Percentiles rank a stretch among this genome's conserved stretches.
These are phyloP conservation scores for Aradophagus sp. DNA, from an alignment of 1,140 invertebrate genomes.

Conservation along the genomic window DNA sequence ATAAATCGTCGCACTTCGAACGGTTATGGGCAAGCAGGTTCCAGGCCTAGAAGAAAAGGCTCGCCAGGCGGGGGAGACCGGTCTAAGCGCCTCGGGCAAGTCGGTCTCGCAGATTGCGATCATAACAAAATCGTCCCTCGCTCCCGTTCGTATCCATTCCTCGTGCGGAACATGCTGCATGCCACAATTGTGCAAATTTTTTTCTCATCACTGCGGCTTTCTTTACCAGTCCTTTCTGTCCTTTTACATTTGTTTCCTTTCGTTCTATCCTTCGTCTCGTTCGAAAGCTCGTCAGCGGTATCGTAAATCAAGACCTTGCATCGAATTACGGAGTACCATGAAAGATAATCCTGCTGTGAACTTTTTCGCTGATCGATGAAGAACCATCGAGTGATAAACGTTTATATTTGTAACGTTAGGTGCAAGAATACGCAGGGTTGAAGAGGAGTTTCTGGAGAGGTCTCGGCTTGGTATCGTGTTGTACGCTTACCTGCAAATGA, in stretches of 20 bases:
- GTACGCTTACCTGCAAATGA: conserved; percentile 79
- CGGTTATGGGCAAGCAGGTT: conserved; percentile 14
- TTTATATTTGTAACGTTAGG: conserved; percentile 8
- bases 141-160: too few relatives aligned
- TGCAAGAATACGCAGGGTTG: conserved; percentile 1
- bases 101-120: conserved; percentile 69
- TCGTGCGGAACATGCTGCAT: conserved; percentile 46
- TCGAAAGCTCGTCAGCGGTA: conserved; percentile 11
- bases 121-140: conserved; percentile 67
- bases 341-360: conserved; percentile 43
- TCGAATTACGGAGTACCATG: conserved; percentile 18
- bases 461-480: conserved; percentile 9
- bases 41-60: conserved; percentile 25
- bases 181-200: conserved; percentile 27
- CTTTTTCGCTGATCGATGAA: conserved; percentile 33
- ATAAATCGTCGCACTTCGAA: conserved; percentile 38
- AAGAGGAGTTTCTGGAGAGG: background rate
- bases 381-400: conserved; percentile 20
- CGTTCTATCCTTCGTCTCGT: background rate
- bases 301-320: conserved; percentile 31
- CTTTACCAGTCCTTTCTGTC: background rate
- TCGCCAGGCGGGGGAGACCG: conserved; percentile 28
- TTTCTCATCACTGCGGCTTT: conserved; percentile 29
- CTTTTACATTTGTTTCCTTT: background rate
- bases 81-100: conserved; percentile 61